phyloP scores from a whole-genome alignment of 2,113 vertebrate species.

The Brachypodius melanocephalos region DNA sequence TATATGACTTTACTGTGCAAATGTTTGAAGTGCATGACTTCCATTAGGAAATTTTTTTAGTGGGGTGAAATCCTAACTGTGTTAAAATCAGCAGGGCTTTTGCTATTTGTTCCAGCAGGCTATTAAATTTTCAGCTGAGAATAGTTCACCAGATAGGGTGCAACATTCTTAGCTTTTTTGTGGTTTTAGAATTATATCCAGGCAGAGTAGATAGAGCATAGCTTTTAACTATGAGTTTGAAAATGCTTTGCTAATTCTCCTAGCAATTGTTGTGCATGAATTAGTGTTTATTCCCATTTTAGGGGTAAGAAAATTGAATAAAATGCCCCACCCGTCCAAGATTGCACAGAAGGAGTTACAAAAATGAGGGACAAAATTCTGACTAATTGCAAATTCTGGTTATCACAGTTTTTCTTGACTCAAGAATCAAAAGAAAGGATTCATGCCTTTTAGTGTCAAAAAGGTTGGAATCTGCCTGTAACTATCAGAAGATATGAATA shows the following conservation, averaged over 20 bases:
- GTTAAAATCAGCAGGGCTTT: slow-evolving; percentile 37
- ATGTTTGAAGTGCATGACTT: slow-evolving; percentile 17
- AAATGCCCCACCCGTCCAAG: neutral
- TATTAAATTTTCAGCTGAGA: neutral
- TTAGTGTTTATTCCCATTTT: neutral
- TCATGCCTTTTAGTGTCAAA: neutral
- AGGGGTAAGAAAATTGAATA: neutral
- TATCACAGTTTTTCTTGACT: neutral
- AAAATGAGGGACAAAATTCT: neutral
- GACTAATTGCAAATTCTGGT: neutral
- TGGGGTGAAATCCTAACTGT: slow-evolving; percentile 30
- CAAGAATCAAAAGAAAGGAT: neutral
- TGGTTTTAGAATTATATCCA: neutral
- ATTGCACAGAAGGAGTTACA: neutral
- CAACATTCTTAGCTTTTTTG: neutral
- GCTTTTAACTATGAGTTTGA: neutral
- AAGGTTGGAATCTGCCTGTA: neutral
- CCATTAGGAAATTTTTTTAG: neutral
- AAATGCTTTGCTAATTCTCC: neutral
- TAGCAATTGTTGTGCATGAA: neutral
- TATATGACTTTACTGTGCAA: neutral
- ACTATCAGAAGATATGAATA: neutral
- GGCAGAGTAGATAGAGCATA: neutral
- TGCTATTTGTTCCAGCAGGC: slow-evolving; percentile 33
- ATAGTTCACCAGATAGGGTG: neutral